Evolutionary conservation across 1,140 invertebrate species (phyloP), one percentile per base, ranked within the genome.

Genomic region (Drosophila hydei): DNA sequence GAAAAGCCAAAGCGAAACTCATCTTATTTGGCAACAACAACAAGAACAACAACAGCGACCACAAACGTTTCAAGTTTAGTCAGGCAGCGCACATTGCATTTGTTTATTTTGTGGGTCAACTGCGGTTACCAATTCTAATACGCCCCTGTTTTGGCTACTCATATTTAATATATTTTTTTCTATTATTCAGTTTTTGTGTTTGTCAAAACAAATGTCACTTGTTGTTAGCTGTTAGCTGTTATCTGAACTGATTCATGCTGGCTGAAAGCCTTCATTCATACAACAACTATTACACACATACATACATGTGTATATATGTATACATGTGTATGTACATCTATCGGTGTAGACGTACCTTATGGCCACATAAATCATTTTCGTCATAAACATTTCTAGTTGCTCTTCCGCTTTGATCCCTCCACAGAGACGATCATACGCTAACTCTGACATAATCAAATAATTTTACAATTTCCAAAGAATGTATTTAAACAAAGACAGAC

Each of bases 31-130:
- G 27, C 30, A 61, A 68, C 21, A 1, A 12, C 43, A 51, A 7
- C 23, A 63, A 18, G 19, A 61, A 68, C 21, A 1, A 12, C 43
- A 51, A 7, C 23, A 63, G 18, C 19, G 21, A 33, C 27, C 11
- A 48, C 7, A 54, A 25, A 48, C 67, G 62, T 55, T 63, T 70
- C 67, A 70, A 63, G 48, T 54, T 63, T 60, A 70, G 56, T 18
- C 40, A 16, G 38, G 23, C 30, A 23, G 25, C 12, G 43, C 43
- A 45, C 21, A 23, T 52, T 43, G 36, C 47, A 27, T 16, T 52
- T 16, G 23, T 27, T 58, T n/a, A 8, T 11, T 62, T 69, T 54
- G 42, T 70, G 60, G 50, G 67, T 70, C 67, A 70, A 11, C 36
- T 56, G 58, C 16, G 58, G 65, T 55, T 70, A 25, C 27, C 4